Percentiles rank a stretch among this genome's conserved stretches.
These are phyloP conservation scores for Pteruthius melanotis DNA, from an alignment of 2,113 vertebrate species.

Conservation along the genomic window DNA sequence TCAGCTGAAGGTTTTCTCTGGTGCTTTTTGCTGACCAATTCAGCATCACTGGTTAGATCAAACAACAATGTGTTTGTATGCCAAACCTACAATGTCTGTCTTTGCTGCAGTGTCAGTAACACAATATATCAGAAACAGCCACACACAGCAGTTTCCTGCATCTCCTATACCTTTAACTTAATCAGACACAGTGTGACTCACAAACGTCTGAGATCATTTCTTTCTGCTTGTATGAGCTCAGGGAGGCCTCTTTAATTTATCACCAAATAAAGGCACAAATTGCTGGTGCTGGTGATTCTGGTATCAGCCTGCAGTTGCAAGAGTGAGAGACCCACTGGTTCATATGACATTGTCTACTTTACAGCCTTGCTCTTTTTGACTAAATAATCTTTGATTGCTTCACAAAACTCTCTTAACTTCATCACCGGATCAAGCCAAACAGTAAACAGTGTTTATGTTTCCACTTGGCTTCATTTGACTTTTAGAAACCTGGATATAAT, in stretches of 20 bases:
- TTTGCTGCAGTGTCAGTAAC: conserved; percentile 25
- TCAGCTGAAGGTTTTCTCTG: neutral
- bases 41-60: neutral
- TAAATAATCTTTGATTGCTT: conserved; percentile 9
- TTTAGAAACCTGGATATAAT: neutral
- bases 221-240: conserved; percentile 60
- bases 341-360: neutral
- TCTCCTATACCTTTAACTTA: conserved; percentile 40
- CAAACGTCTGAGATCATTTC: conserved; percentile 55
- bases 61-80: neutral
- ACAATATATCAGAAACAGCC: conserved; percentile 25
- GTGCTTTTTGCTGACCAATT: conserved; percentile 4
- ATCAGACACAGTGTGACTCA: conserved; percentile 58
- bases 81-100: neutral
- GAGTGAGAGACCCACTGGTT: neutral
- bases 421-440: neutral
- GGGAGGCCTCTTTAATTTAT: conserved; percentile 56
- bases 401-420: neutral
- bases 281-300: conserved; percentile 52
- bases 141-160: conserved; percentile 24
- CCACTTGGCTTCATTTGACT: neutral
- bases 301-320: neutral
- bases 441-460: neutral
- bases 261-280: conserved; percentile 58
- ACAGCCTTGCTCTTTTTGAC: neutral